phyloP scores from a whole-genome alignment of 2,797 vertebrate genomes.

The Sphaeramia orbicularis region DNA sequence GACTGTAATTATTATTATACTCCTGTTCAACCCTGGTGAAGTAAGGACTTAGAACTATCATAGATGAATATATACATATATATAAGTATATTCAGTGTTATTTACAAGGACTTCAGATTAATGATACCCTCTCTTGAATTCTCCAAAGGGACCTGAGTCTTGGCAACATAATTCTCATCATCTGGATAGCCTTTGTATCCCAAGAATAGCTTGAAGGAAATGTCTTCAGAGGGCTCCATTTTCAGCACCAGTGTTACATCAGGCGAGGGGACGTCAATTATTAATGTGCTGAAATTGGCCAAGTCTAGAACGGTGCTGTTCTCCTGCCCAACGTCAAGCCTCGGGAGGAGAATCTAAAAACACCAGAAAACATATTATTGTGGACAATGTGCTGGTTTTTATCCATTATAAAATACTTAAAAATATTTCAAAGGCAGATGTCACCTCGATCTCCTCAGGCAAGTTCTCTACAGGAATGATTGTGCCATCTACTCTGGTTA shows the following conservation, averaged over 20 bases:
- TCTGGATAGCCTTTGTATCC: slow-evolving; percentile 89
- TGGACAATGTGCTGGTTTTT: neutral
- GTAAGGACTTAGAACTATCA: too few relatives aligned
- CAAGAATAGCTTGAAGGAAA: slow-evolving; percentile 87
- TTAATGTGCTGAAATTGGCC: slow-evolving; percentile 86
- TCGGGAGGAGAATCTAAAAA: slow-evolving; percentile 90
- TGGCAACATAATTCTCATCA: slow-evolving; percentile 84
- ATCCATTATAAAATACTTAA: neutral
- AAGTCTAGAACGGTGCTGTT: slow-evolving; percentile 87
- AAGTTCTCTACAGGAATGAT: slow-evolving; percentile 88
- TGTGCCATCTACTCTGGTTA: slow-evolving; percentile 87
- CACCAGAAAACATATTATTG: slow-evolving; percentile 19
- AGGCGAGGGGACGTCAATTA: slow-evolving; percentile 87
- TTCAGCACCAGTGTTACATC: slow-evolving; percentile 90
- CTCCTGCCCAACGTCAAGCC: slow-evolving; percentile 69
- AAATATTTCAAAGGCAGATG: neutral
- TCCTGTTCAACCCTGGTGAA: too few relatives aligned
- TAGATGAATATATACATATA: too few relatives aligned
- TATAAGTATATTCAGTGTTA: too few relatives aligned
- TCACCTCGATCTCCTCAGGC: slow-evolving; percentile 91
- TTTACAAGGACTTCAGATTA: neutral
- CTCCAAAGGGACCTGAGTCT: slow-evolving; percentile 80
- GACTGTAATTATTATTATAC: too few relatives aligned
- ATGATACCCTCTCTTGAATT: slow-evolving; percentile 83
- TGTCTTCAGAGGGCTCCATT: slow-evolving; percentile 86